Evolutionary conservation across 1,140 invertebrate species (phyloP).

Genomic region (Dolichoris vasculosae): DNA sequence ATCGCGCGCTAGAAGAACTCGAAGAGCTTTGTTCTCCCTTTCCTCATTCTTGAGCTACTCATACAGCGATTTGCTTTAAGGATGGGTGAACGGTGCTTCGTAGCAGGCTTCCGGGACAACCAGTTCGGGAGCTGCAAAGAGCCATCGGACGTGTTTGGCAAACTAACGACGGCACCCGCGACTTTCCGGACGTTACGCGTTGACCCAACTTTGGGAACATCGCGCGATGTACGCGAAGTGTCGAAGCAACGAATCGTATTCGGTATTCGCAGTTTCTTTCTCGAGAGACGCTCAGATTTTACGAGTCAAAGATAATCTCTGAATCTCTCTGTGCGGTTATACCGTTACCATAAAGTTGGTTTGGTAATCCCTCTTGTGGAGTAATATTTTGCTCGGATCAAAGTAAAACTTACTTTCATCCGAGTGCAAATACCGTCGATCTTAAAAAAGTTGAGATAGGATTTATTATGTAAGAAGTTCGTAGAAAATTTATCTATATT

Average conservation of each 20-base stretch:
- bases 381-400: neutral
- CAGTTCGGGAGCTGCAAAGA: constrained; percentile 57
- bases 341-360: neutral
- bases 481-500: too few species aligned
- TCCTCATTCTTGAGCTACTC: too few species aligned
- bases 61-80: constrained; percentile 36
- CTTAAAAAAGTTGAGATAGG: neutral
- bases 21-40: neutral
- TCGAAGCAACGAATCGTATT: too few species aligned
- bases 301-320: neutral
- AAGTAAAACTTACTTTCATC: neutral
- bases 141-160: constrained; percentile 52
- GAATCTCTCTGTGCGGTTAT: neutral
- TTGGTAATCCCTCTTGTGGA: neutral
- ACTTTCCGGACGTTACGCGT: neutral
- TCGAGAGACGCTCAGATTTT: neutral
- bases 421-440: neutral
- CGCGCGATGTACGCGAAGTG: neutral
- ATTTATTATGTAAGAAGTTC: neutral
- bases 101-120: constrained; percentile 55
- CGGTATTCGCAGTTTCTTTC: too few species aligned
- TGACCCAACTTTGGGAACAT: neutral
- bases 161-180: neutral
- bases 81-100: constrained; percentile 4
- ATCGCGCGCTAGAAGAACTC: neutral